These are phyloP conservation scores for Trichonephila inaurata DNA, from an alignment of 1,140 invertebrate genomes.

Conservation along the genomic window DNA sequence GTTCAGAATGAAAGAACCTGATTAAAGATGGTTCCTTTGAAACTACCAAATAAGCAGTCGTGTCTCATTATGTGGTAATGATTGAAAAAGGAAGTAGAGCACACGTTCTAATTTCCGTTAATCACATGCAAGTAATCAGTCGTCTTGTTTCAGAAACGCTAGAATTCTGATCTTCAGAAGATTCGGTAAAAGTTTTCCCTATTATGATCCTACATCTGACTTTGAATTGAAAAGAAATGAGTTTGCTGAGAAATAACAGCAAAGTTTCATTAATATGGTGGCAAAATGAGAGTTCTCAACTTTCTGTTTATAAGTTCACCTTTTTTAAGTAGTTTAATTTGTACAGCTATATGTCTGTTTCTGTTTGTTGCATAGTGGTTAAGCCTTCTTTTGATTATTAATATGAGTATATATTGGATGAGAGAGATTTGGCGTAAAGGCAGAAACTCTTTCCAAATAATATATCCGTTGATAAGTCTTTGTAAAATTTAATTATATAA, in stretches of 20 bases:
- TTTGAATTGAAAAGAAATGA: neutral
- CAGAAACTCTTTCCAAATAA: too few relatives aligned
- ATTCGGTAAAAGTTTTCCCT: neutral
- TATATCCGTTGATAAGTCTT: too few relatives aligned
- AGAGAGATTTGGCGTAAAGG: too few relatives aligned
- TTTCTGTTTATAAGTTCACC: neutral
- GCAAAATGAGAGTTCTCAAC: neutral
- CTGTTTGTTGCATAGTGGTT: neutral
- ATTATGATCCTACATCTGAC: neutral
- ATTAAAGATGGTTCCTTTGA: neutral
- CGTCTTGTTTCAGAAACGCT: neutral
- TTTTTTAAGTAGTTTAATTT: neutral
- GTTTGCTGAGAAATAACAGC: neutral
- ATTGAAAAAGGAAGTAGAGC: neutral
- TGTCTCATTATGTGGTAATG: neutral
- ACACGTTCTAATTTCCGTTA: neutral
- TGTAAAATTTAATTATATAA: too few relatives aligned
- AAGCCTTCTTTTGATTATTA: too few relatives aligned
- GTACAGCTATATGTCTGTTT: neutral
- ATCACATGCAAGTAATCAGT: neutral
- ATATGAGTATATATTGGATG: too few relatives aligned
- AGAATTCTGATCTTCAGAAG: neutral
- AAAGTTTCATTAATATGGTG: neutral
- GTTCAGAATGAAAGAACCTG: neutral
- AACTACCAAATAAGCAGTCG: neutral